Conservation (phyloP, 1,140 invertebrate species). For the Nephila pilipes region DNA sequence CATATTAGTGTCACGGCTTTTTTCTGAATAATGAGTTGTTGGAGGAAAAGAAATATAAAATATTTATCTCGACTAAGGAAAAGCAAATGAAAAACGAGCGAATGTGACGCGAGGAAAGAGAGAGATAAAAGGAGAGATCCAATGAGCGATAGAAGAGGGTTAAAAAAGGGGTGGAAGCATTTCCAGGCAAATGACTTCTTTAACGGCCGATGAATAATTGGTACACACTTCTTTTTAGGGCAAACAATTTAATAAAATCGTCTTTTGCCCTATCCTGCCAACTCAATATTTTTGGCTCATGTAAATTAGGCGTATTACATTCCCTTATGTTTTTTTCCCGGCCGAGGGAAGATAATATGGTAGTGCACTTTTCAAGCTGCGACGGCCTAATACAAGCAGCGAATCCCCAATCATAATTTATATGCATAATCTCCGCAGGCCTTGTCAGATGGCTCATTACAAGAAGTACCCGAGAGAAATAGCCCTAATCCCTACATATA, state of each 20-base stretch:
- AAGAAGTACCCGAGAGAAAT: conserved; percentile 72
- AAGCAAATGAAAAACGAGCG: conserved; percentile 33
- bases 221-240: conserved; percentile 65
- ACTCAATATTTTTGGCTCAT: conserved; percentile 77
- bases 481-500: conserved; percentile 75
- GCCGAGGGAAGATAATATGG: conserved; percentile 73
- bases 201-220: conserved; percentile 77
- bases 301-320: conserved; percentile 77
- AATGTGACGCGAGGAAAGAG: background rate
- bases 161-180: conserved; percentile 14
- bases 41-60: conserved; percentile 22
- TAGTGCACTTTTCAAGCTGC: conserved; percentile 73
- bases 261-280: conserved; percentile 76
- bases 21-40: conserved; percentile 32
- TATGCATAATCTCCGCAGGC: conserved; percentile 75
- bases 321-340: conserved; percentile 59
- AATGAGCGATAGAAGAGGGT: background rate
- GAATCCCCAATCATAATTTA: conserved; percentile 77
- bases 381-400: conserved; percentile 74
- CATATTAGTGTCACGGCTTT: conserved; percentile 16
- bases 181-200: conserved; percentile 74
- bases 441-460: conserved; percentile 77
- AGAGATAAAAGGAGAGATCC: background rate
- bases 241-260: conserved; percentile 77
- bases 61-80: conserved; percentile 15